phyloP scores from a whole-genome alignment of 2,888 invertebrate species.

The Epirrita christyi region DNA sequence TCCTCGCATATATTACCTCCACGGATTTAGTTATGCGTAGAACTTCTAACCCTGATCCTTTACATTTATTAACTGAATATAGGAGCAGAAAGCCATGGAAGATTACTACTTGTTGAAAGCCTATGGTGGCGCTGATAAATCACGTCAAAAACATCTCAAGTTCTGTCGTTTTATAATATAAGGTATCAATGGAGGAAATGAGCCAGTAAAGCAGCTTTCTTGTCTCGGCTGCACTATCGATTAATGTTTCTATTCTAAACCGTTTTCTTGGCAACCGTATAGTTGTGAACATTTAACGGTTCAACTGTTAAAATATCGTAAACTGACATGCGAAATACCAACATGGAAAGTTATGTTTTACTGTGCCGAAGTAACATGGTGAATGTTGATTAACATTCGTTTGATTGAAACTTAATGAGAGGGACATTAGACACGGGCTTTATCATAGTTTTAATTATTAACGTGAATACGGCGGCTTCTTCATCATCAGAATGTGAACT shows the following conservation, averaged over 20 bases:
- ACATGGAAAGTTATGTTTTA: conserved; percentile 43
- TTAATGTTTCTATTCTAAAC: conserved; percentile 62
- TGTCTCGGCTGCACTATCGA: conserved; percentile 44
- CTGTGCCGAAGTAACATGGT: conserved; percentile 29
- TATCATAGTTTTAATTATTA: conserved; percentile 7
- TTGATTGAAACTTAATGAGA: conserved; percentile 60
- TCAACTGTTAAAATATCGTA: conserved; percentile 54
- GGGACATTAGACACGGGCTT: conserved; percentile 19
- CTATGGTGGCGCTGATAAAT: too few relatives aligned
- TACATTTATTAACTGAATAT: too few relatives aligned
- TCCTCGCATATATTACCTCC: too few relatives aligned
- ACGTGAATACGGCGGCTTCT: neutral
- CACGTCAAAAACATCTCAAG: too few relatives aligned
- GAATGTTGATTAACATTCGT: conserved; percentile 24
- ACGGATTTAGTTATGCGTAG: too few relatives aligned
- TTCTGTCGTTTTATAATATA: too few relatives aligned
- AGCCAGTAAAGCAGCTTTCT: conserved; percentile 5
- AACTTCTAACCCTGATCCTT: too few relatives aligned
- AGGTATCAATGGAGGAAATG: too few relatives aligned
- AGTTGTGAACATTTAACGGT: conserved; percentile 44
- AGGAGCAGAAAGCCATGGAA: too few relatives aligned
- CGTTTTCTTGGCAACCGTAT: conserved; percentile 50
- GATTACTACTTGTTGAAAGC: too few relatives aligned
- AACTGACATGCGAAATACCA: conserved; percentile 54
- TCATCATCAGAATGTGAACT: too few relatives aligned